These are phyloP conservation scores for Idris sp. DNA, from an alignment of 1,140 invertebrate species.

Conservation along the genomic window DNA sequence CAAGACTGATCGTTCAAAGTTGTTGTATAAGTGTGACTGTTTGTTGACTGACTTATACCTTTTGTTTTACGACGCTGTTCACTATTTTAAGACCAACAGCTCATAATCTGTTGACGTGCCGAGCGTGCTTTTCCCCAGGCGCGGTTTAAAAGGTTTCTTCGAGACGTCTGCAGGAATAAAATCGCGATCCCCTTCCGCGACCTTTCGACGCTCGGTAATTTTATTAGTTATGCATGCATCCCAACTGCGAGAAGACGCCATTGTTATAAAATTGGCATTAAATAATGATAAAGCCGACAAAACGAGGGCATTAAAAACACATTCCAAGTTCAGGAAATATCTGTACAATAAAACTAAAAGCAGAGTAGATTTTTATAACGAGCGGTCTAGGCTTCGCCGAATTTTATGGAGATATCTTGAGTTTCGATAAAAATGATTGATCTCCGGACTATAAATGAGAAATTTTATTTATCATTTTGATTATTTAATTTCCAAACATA, in stretches of 20 bases:
- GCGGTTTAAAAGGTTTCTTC: conserved; percentile 35
- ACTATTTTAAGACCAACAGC: conserved; percentile 34
- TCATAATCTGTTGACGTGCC: conserved; percentile 54
- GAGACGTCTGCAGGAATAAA: conserved; percentile 34
- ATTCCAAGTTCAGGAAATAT: conserved; percentile 41
- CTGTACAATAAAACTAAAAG: conserved; percentile 44
- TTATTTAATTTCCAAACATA: too few relatives aligned
- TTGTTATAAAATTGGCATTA: conserved; percentile 55
- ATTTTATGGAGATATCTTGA: conserved; percentile 42
- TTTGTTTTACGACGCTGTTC: conserved; percentile 57
- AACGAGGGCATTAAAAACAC: conserved; percentile 46
- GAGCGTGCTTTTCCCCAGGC: conserved; percentile 49
- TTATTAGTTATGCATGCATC: conserved; percentile 39
- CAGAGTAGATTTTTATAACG: conserved; percentile 42
- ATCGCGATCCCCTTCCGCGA: conserved; percentile 42
- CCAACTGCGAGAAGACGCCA: conserved; percentile 26
- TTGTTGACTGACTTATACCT: conserved; percentile 41
- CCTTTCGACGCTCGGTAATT: conserved; percentile 33
- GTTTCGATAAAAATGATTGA: conserved; percentile 24
- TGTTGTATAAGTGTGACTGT: conserved; percentile 35
- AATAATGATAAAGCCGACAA: conserved; percentile 41
- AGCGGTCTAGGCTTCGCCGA: conserved; percentile 17
- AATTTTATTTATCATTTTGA: too few relatives aligned
- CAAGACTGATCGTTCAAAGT: conserved; percentile 13
- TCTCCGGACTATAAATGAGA: too few relatives aligned